Evolutionary conservation across 2,888 invertebrate species (phyloP).

Genomic region (Drosophila villosipedis): DNA sequence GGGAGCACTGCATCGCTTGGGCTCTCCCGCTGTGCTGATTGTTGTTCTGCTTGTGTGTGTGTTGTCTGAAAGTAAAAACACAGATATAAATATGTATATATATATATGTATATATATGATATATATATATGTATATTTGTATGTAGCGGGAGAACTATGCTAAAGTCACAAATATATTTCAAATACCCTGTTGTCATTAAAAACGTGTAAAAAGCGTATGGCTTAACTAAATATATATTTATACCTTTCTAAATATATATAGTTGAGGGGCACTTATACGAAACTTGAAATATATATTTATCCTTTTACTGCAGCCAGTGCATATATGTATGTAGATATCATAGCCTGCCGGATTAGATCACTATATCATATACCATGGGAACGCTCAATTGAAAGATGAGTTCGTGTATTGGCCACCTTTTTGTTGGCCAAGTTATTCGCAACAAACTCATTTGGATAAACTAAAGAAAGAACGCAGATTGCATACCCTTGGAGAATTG

Average conservation of each 20-base stretch:
- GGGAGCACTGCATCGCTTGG: slow-evolving; percentile 40
- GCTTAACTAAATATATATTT: not conserved
- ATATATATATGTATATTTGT: no score
- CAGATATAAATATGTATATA: not conserved
- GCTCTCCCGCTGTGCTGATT: slow-evolving; percentile 53
- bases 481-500: not conserved
- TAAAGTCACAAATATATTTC: slow-evolving; percentile 3
- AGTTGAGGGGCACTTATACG: not conserved
- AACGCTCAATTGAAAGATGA: not conserved
- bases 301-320: not conserved
- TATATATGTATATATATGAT: no score
- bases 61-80: slow-evolving; percentile 51
- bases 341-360: not conserved
- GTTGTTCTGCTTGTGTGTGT: slow-evolving; percentile 11
- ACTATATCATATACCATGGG: not conserved
- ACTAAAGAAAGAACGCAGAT: not conserved
- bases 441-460: not conserved
- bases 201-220: not conserved
- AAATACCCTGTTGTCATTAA: slow-evolving; percentile 3
- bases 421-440: not conserved
- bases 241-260: not conserved
- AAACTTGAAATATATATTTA: not conserved
- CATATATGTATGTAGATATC: not conserved
- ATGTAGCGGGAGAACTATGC: not conserved
- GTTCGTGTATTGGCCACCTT: not conserved